Evolutionary conservation across 1,140 invertebrate genomes (phyloP), one percentile per base, ranked within the genome.

Genomic region (Linepithema humile): DNA sequence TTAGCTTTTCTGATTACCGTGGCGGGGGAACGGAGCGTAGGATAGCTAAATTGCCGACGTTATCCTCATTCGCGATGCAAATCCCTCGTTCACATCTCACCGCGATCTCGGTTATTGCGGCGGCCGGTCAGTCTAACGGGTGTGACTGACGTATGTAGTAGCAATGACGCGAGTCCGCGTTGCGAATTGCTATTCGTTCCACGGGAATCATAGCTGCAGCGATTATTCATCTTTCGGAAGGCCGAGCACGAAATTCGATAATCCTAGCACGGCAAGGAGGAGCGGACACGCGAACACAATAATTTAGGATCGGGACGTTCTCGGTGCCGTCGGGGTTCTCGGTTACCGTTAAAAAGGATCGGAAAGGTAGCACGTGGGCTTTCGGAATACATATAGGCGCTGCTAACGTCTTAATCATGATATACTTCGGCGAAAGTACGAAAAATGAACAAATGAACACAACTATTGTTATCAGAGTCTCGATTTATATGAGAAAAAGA

Each of bases 161-260:
- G 17, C 75, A 35, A 23, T 48, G 48, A 80, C 40, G 65, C 35
- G 67, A 75, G 67, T 82, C 38, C 67, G 3, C 69, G 40, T 26
- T 26, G 59, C 38, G 78, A 73, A 82, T 82, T 82, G 69, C 78
- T 82, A 82, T 82, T 74, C 78, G 67, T 73, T 69, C 78, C 78
- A 82, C 78, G 69, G 78, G 78, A 80, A 74, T 74, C 80, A 40
- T 59, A 82, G 57, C 80, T 82, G 80, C 80, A 75, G 40, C 80
- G 70, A 75, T 82, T 82, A 82, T 82, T 82, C 80, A 82, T 82
- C 80, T 75, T 82, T 62, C 55, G 20, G 80, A 82, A 82, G 55
- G 69, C 80, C 67, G 23, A 17, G 80, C 69, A 82, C 78, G 78
- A 45, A 82, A 82, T 60, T 70, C 55, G 80, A 82, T 75, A 53